Evolutionary conservation across 2,888 invertebrate species (phyloP).

Genomic region (Apamea crenata): DNA sequence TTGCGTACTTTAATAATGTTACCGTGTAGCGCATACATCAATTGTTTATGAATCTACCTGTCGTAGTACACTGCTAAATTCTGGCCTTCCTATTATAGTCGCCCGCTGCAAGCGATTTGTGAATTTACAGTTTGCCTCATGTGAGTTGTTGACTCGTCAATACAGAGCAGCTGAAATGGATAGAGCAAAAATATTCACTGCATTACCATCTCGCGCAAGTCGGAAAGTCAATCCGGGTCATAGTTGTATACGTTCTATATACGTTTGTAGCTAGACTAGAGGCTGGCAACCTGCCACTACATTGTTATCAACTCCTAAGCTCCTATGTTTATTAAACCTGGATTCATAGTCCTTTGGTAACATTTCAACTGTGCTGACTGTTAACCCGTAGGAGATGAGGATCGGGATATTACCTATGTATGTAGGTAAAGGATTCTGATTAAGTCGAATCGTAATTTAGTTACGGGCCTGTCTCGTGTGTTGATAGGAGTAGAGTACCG

Average conservation of each 20-base stretch:
- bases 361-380: slow-evolving; percentile 28
- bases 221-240: slow-evolving; percentile 48
- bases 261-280: slow-evolving; percentile 39
- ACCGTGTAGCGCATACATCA: background rate
- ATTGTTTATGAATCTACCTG: slow-evolving; percentile 1
- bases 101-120: background rate
- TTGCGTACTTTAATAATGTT: background rate
- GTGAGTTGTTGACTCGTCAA: background rate
- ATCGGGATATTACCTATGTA: slow-evolving; percentile 10
- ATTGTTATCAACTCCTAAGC: slow-evolving; percentile 58
- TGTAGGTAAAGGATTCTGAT: slow-evolving; percentile 45
- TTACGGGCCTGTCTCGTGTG: slow-evolving; percentile 37
- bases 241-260: slow-evolving; percentile 34
- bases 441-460: slow-evolving; percentile 43
- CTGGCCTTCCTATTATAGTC: background rate
- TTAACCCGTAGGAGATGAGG: slow-evolving; percentile 6
- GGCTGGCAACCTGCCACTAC: slow-evolving; percentile 53
- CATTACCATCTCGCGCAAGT: slow-evolving; percentile 28
- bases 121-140: background rate
- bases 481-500: slow-evolving; percentile 14
- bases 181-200: slow-evolving; percentile 22
- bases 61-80: slow-evolving; percentile 3
- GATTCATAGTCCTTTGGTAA: slow-evolving; percentile 46
- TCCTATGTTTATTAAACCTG: slow-evolving; percentile 54
- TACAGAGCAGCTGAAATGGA: slow-evolving; percentile 10